Evolutionary conservation across 2,888 invertebrate species (phyloP).

Genomic region (Lucinisca nassula): DNA sequence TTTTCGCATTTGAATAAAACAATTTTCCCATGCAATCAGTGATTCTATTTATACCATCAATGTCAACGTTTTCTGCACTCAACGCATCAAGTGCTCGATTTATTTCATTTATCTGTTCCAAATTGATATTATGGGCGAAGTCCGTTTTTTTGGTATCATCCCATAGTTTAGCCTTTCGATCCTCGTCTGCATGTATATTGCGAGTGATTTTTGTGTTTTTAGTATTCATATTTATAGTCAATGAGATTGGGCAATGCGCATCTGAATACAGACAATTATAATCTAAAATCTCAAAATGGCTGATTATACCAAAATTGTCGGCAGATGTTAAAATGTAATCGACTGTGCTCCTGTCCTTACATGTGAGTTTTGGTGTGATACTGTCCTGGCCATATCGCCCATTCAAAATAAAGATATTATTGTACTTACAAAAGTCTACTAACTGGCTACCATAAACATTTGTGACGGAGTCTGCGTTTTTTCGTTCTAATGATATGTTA

Average conservation of each 20-base stretch:
- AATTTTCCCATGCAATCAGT: neutral
- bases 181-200: neutral
- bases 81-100: neutral
- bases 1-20: neutral
- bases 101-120: neutral
- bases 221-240: neutral
- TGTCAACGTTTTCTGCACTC: neutral
- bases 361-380: neutral
- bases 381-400: neutral
- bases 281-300: neutral
- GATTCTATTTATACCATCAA: neutral
- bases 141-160: neutral
- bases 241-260: neutral
- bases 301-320: neutral
- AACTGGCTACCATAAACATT: conserved; percentile 10
- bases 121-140: neutral
- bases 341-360: conserved; percentile 1
- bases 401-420: neutral
- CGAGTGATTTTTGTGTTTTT: neutral
- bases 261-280: neutral
- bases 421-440: neutral
- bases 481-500: neutral
- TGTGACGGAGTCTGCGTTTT: neutral
- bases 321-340: conserved; percentile 1
- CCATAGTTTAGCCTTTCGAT: neutral